Percentiles rank a stretch among this genome's conserved stretches.
phyloP scores from a whole-genome alignment of 2,888 invertebrate genomes.

The Ichneumoninae sp. region DNA sequence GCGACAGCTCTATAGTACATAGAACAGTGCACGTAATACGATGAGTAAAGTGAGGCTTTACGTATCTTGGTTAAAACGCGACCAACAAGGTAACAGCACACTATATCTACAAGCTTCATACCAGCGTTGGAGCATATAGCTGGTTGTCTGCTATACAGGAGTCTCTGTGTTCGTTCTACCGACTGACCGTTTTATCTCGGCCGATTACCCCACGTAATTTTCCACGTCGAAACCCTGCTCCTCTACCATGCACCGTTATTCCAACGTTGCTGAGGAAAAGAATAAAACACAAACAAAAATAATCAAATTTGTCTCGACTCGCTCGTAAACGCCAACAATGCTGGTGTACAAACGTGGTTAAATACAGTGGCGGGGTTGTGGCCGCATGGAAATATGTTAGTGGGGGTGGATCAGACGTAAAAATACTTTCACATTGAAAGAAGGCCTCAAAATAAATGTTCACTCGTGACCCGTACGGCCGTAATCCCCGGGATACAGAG shows the following conservation, averaged over 20 bases:
- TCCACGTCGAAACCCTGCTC: slow-evolving; percentile 55
- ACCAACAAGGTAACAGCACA: slow-evolving; percentile 21
- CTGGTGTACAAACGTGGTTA: slow-evolving; percentile 5
- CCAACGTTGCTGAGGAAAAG: not conserved
- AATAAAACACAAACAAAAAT: slow-evolving; percentile 8
- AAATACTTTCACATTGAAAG: slow-evolving; percentile 4
- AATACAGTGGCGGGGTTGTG: not conserved
- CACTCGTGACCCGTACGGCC: too few relatives aligned
- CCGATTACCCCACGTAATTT: slow-evolving; percentile 60
- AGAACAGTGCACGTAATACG: not conserved
- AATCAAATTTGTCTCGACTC: slow-evolving; percentile 16
- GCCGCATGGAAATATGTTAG: slow-evolving; percentile 32
- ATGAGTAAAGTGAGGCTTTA: not conserved
- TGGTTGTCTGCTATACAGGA: not conserved
- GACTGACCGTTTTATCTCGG: slow-evolving; percentile 56
- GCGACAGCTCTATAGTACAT: not conserved
- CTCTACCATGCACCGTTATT: slow-evolving; percentile 30
- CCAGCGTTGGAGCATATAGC: not conserved
- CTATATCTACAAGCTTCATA: not conserved
- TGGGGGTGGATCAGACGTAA: not conserved
- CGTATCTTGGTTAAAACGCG: slow-evolving; percentile 15
- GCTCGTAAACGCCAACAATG: slow-evolving; percentile 9
- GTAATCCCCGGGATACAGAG: too few relatives aligned
- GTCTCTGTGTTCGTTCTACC: slow-evolving; percentile 33
- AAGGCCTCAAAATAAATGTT: not conserved